Conservation (phyloP, 2,113 vertebrate genomes). For the Colaptes auratus region DNA sequence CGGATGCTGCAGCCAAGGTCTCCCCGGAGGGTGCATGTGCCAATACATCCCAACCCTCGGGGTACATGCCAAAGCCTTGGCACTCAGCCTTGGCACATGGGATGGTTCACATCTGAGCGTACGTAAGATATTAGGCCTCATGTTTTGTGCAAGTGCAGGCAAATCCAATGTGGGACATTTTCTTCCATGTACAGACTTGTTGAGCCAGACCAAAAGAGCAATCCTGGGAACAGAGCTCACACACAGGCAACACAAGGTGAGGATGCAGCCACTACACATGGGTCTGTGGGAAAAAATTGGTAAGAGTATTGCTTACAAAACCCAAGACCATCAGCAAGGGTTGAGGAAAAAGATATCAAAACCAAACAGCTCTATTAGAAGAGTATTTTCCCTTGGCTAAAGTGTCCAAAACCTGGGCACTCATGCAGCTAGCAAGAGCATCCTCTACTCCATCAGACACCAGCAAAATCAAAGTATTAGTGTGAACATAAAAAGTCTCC, state of each 20-base stretch:
- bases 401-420: rapidly evolving
- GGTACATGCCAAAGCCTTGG: constrained; percentile 1
- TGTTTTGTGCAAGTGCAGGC: constrained; percentile 13
- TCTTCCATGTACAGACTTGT: not conserved
- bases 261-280: not conserved
- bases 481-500: not conserved
- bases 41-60: not conserved
- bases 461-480: not conserved
- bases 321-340: not conserved
- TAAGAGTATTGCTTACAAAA: not conserved
- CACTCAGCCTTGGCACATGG: not conserved
- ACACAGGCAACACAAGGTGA: not conserved
- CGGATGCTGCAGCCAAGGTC: not conserved
- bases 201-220: not conserved
- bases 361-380: not conserved
- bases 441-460: not conserved
- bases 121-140: not conserved
- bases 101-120: not conserved
- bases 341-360: not conserved
- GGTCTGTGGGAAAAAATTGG: rapidly evolving
- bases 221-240: not conserved
- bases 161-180: not conserved
- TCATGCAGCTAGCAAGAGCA: not conserved
- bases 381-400: not conserved
- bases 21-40: rapidly evolving